Evolutionary conservation across 2,113 vertebrate species (phyloP).

Genomic region (Apeltes quadracus): DNA sequence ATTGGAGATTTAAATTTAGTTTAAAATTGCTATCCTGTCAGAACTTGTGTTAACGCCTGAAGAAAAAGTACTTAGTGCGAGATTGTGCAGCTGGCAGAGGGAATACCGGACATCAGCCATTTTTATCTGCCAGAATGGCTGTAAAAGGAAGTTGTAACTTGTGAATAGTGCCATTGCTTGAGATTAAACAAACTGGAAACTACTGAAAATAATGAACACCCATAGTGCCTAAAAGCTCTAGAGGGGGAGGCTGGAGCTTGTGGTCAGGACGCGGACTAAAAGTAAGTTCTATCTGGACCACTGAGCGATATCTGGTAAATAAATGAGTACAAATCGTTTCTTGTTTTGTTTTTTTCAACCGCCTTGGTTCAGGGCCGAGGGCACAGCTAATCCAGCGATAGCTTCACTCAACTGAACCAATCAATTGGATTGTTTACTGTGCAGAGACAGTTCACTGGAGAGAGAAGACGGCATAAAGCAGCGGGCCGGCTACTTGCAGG

Average conservation of each 20-base stretch:
- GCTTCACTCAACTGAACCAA: constrained; percentile 2
- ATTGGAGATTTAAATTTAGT: constrained; percentile 4
- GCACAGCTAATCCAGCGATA: neutral
- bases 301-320: neutral
- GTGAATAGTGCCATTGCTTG: neutral
- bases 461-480: neutral
- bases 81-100: neutral
- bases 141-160: neutral
- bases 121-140: neutral
- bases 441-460: neutral
- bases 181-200: neutral
- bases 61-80: neutral
- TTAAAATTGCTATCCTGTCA: neutral
- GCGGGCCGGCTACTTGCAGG: neutral
- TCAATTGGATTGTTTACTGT: neutral
- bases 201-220: constrained; percentile 3
- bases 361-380: neutral
- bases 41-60: neutral
- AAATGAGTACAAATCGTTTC: neutral
- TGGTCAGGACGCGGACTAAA: neutral
- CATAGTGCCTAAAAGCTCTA: neutral
- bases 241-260: neutral
- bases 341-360: neutral
- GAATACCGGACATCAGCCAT: neutral
- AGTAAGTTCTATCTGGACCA: neutral